A percentile compares a stretch with the other conserved stretches of the same genome.
Conservation (phyloP, 1,140 invertebrate species). For the Micrasema minimum region DNA sequence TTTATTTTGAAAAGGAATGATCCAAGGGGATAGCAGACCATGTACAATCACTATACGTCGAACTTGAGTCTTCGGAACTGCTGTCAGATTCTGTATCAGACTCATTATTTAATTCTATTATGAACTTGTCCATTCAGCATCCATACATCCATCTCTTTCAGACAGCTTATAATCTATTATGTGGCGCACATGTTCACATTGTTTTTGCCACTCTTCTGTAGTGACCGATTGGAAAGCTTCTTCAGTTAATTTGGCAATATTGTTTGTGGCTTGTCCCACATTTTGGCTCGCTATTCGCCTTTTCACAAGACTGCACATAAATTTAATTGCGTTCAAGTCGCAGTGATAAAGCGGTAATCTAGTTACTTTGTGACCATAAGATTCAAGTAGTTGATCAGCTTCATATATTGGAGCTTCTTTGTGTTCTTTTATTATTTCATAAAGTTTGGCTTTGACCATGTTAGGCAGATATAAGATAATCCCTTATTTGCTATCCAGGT, state of each 20-base stretch:
- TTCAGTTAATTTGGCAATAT: neutral
- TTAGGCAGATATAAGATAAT: neutral
- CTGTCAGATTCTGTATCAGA: too few species aligned
- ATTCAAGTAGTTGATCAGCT: conserved; percentile 36
- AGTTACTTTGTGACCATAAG: conserved; percentile 50
- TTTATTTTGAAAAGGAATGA: too few species aligned
- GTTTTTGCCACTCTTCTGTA: conserved; percentile 1
- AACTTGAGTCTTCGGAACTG: too few species aligned
- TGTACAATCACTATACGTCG: too few species aligned
- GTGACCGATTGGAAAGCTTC: neutral
- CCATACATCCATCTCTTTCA: too few species aligned
- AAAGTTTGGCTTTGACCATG: conserved; percentile 14
- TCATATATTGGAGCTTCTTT: conserved; percentile 38
- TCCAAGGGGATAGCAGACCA: too few species aligned
- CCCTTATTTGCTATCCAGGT: neutral
- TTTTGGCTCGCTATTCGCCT: conserved; percentile 31
- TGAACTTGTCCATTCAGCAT: too few species aligned
- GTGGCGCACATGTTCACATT: neutral
- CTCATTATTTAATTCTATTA: too few species aligned
- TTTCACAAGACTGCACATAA: conserved; percentile 57
- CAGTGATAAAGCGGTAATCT: conserved; percentile 58
- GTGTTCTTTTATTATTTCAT: conserved; percentile 32
- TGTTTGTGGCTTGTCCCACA: conserved; percentile 21
- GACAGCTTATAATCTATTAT: too few species aligned
- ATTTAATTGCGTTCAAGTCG: conserved; percentile 59